phyloP scores from a whole-genome alignment of 2,113 vertebrate genomes.

The Mus musculus region DNA sequence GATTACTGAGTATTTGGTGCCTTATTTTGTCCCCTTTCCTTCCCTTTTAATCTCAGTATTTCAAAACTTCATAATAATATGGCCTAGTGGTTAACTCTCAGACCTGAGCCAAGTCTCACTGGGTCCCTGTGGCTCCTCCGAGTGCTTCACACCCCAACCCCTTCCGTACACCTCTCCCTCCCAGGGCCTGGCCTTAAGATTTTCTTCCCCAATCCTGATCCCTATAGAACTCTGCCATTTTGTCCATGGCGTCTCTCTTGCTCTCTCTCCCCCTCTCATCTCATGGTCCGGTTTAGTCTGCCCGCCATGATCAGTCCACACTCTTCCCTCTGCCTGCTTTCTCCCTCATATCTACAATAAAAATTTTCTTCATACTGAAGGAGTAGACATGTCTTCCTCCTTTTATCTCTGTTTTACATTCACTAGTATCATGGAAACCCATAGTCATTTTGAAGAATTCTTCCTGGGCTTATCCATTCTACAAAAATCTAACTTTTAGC shows the following conservation, averaged over 20 bases:
- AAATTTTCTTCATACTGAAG: neutral
- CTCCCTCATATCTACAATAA: neutral
- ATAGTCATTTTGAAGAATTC: neutral
- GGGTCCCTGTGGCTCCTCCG: neutral
- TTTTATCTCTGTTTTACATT: neutral
- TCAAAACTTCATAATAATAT: neutral
- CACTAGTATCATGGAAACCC: neutral
- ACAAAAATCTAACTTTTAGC: conserved; percentile 25
- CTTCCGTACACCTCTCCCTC: neutral
- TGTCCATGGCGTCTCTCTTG: neutral
- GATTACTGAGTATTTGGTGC: conserved; percentile 23
- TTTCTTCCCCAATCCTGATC: neutral
- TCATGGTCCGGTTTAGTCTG: neutral
- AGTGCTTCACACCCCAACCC: neutral
- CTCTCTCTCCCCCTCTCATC: neutral
- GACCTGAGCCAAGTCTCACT: neutral
- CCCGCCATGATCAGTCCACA: neutral
- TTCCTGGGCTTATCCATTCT: neutral
- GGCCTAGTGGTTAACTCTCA: neutral
- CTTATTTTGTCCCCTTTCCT: neutral
- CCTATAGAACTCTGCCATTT: neutral
- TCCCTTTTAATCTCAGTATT: conserved; percentile 20
- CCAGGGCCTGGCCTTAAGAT: neutral
- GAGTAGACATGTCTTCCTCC: neutral
- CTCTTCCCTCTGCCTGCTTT: neutral